Conservation (phyloP, 1,140 invertebrate genomes). For the Pseudomyrmex concolor region DNA sequence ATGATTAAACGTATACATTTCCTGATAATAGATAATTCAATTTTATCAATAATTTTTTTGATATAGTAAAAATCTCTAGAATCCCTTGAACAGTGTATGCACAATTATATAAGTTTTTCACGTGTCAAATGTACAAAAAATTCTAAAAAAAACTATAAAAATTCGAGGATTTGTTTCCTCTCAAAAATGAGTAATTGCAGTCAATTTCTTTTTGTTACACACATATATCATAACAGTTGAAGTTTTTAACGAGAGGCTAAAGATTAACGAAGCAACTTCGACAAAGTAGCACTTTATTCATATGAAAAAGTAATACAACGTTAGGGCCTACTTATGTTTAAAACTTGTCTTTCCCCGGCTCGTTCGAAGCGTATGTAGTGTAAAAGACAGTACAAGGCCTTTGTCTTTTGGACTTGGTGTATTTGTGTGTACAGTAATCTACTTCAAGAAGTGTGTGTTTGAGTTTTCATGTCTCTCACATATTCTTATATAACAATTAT, state of each 20-base stretch:
- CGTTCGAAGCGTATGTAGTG: constrained; percentile 65
- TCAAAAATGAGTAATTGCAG: no score
- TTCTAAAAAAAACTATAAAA: no score
- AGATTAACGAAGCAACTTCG: constrained; percentile 47
- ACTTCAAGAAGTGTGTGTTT: constrained; percentile 41
- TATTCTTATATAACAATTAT: constrained; percentile 45
- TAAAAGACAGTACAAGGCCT: constrained; percentile 72
- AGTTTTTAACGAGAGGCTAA: neutral
- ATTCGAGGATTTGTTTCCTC: no score
- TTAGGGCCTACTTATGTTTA: constrained; percentile 72
- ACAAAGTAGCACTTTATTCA: constrained; percentile 85
- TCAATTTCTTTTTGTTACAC: no score
- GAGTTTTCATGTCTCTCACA: constrained; percentile 43
- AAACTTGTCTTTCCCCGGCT: constrained; percentile 52
- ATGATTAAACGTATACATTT: no score
- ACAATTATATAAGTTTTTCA: no score
- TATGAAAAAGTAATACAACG: constrained; percentile 84
- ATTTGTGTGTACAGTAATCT: constrained; percentile 28
- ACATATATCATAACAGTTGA: no score
- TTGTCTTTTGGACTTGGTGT: constrained; percentile 57
- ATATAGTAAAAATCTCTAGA: no score
- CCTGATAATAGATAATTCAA: no score
- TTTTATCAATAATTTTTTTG: no score
- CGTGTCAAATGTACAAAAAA: no score
- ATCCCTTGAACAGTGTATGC: no score